Percentiles rank a stretch among this genome's conserved stretches.
These are phyloP conservation scores for Andinoacara biseriatus DNA, from an alignment of 2,113 vertebrate species.

Conservation along the genomic window DNA sequence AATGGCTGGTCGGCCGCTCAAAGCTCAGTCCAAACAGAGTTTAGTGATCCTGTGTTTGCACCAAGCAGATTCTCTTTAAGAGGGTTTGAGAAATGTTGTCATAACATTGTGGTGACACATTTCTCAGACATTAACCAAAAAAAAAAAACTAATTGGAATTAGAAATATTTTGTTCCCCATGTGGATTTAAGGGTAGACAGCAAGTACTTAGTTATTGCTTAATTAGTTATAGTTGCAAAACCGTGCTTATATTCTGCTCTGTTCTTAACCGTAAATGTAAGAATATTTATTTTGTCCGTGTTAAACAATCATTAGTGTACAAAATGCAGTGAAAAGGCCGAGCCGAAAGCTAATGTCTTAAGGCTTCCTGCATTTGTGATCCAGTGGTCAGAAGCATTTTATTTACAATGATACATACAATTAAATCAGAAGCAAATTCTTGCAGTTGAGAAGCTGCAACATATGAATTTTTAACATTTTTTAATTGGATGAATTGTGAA, in stretches of 20 bases:
- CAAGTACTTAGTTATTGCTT: too few species aligned
- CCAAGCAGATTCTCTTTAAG: slow-evolving; percentile 14
- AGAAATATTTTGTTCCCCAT: background rate
- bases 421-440: too few species aligned
- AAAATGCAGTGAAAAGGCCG: background rate
- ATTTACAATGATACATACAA: background rate
- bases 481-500: background rate
- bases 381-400: background rate
- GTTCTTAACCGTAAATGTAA: background rate
- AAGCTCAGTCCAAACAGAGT: slow-evolving; percentile 16
- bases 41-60: slow-evolving; percentile 7
- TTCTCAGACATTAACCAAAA: slow-evolving; percentile 4
- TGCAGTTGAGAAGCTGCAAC: background rate
- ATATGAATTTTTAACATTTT: background rate
- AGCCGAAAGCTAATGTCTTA: background rate
- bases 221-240: background rate
- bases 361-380: background rate
- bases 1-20: background rate
- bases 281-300: background rate
- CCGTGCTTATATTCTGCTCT: background rate
- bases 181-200: background rate
- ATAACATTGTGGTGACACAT: slow-evolving; percentile 25
- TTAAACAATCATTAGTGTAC: background rate
- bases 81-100: slow-evolving; percentile 20
- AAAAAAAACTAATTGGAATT: background rate